Evolutionary conservation across 2,797 vertebrate genomes (phyloP).

Genomic region (Spheniscus humboldti): DNA sequence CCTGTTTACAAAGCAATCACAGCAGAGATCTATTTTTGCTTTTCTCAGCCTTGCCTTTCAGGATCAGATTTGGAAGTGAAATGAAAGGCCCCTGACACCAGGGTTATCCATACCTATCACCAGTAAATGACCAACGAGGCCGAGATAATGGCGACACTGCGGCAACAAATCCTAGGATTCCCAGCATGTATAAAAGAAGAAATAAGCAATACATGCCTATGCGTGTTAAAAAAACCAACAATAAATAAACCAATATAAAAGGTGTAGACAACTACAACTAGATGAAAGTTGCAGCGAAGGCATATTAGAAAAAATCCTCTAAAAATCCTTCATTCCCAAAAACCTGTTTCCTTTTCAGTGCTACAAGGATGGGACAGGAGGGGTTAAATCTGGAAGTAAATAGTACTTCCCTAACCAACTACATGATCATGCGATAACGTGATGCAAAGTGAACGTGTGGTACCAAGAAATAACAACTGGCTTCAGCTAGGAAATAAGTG

Average conservation of each 20-base stretch:
- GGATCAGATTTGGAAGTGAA: neutral
- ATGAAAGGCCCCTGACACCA: neutral
- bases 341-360: neutral
- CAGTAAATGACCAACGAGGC: neutral
- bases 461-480: neutral
- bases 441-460: neutral
- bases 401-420: neutral
- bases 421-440: accelerated
- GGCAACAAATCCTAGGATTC: neutral
- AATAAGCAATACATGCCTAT: neutral
- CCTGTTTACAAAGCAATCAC: constrained; percentile 26
- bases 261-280: neutral
- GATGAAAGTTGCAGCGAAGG: neutral
- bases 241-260: neutral
- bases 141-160: neutral
- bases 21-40: neutral
- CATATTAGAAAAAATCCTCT: neutral
- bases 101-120: neutral
- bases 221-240: neutral
- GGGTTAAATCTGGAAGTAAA: neutral
- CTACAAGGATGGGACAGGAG: neutral
- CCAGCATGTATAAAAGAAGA: neutral
- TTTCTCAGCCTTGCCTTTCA: constrained; percentile 24
- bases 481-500: neutral
- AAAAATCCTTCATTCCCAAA: neutral